Evolutionary conservation across 2,888 invertebrate species (phyloP), one percentile per base, ranked within the genome.

Genomic region (Nomada lathburiana): DNA sequence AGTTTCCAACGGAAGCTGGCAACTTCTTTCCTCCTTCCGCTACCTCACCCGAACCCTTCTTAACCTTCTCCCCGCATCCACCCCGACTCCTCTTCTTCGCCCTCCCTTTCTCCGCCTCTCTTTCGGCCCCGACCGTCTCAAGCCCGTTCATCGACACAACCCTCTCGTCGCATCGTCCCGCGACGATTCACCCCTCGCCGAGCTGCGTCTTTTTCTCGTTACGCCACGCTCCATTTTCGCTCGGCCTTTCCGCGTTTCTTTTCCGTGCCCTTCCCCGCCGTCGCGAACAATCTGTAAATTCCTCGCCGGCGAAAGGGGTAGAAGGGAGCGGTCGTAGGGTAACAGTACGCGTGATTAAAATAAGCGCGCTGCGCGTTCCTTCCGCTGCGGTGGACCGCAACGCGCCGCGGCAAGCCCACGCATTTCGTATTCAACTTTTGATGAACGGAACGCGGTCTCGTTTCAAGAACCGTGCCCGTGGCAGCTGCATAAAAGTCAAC

Each of bases 1-100:
- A 83, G 72, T 84, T 80, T 70, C 76, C 76, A 59, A 13, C 65
- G 65, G 59, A 53, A 70, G 52, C 72, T 65, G 20, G 52, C 47
- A 62, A 55, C 67, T 57, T 71, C 20, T 23, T 64, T 47, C 71
- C 29, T 23, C 26, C 52, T 2, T 7, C n/a, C 36, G 23, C 62
- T 42, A 50, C 2, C 10, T 1, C 47, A 5, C 20, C 47, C 10
- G 11, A 2, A 1, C 60, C 44, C 53, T 71, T 63, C 67, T 36
- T 26, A 60, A 69, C 59, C 57, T 72, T 26, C 20, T 73, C 67
- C 23, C 36, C 23, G 53, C 55, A 36, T 26, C 20, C 67, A 52
- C 13, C 47, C 4, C 9, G 2, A 13, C 42, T 13, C n/a, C 5
- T 50, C 64, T 65, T 20, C 23, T 55, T n/a, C 64, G 11, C 55